These are phyloP conservation scores for Pachycephus smyrnensis DNA, from an alignment of 2,888 invertebrate genomes.

Conservation along the genomic window DNA sequence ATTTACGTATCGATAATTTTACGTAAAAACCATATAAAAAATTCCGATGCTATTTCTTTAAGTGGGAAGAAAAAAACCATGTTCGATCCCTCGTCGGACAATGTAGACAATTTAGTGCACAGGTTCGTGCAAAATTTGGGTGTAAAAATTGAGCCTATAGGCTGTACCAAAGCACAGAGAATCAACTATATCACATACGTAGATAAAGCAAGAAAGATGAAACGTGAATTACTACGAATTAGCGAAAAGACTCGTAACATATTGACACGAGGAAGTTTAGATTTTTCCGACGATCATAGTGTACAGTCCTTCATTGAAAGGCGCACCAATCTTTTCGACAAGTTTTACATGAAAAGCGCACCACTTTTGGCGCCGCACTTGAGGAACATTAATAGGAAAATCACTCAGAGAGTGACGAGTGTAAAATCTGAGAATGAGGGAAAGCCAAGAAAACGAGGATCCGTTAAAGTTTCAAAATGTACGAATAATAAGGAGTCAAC, in stretches of 20 bases:
- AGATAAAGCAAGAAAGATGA: slow-evolving; percentile 17
- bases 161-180: slow-evolving; percentile 15
- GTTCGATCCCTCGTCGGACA: slow-evolving; percentile 22
- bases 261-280: slow-evolving; percentile 16
- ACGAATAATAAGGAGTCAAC: neutral
- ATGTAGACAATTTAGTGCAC: slow-evolving; percentile 35
- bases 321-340: slow-evolving; percentile 26
- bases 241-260: slow-evolving; percentile 24
- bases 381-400: slow-evolving; percentile 33
- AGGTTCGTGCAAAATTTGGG: slow-evolving; percentile 30
- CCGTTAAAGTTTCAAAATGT: neutral
- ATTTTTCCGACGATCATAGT: slow-evolving; percentile 20
- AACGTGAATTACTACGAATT: neutral
- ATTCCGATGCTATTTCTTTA: neutral
- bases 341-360: slow-evolving; percentile 14
- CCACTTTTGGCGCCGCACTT: slow-evolving; percentile 26
- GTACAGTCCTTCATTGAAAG: slow-evolving; percentile 28
- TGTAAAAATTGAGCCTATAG: slow-evolving; percentile 19
- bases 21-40: neutral
- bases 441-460: neutral
- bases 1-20: neutral
- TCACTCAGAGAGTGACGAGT: slow-evolving; percentile 25
- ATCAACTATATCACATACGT: slow-evolving; percentile 23
- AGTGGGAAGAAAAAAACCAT: slow-evolving; percentile 20
- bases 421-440: neutral